Conservation (phyloP, 2,113 vertebrate species). For the Desmodus rotundus region DNA sequence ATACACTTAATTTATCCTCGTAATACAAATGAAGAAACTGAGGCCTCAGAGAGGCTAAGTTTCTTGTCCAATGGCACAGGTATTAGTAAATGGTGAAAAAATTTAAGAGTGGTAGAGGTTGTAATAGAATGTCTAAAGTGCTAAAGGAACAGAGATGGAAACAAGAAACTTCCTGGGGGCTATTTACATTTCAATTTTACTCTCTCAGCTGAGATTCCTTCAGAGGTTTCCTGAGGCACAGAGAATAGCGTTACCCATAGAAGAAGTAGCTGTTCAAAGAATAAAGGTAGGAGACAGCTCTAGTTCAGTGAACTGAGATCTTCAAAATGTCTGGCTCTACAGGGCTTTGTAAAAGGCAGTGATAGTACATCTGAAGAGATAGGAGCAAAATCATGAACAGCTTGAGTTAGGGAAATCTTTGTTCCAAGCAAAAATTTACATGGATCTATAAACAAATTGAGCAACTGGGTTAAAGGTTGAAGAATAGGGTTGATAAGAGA, state of each 20-base stretch:
- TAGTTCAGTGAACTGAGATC: neutral
- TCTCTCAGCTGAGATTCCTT: neutral
- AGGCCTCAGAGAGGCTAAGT: neutral
- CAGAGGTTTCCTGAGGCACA: neutral
- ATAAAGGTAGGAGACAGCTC: neutral
- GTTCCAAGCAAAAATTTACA: neutral
- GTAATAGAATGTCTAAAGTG: neutral
- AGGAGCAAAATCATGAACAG: neutral
- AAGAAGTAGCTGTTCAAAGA: neutral
- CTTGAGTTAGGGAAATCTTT: neutral
- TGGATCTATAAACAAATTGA: neutral
- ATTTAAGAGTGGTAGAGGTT: neutral
- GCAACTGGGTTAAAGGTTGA: neutral
- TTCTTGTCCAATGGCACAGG: neutral
- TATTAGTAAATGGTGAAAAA: neutral
- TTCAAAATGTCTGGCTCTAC: neutral
- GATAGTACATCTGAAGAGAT: neutral
- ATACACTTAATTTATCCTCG: neutral
- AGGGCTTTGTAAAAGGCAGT: neutral
- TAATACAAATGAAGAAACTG: conserved; percentile 1
- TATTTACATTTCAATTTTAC: neutral
- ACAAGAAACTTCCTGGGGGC: neutral
- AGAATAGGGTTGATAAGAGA: neutral
- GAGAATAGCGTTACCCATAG: neutral
- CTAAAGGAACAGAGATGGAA: neutral